Conservation (phyloP, 2,113 vertebrate species). For the Platycercus adscitus region DNA sequence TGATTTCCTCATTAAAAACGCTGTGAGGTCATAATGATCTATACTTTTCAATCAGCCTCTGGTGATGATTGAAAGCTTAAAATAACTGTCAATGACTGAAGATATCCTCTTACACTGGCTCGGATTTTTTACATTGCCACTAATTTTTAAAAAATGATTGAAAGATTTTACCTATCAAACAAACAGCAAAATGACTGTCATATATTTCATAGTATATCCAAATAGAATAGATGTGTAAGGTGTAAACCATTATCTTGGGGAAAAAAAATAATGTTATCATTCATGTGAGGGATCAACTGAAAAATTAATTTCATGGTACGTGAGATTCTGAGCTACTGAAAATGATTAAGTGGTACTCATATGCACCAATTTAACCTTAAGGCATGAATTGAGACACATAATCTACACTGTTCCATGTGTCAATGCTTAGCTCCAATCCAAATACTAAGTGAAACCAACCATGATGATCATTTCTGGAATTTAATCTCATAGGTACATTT, state of each 20-base stretch:
- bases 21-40: conserved; percentile 1
- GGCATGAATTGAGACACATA: not conserved
- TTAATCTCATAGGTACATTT: not conserved
- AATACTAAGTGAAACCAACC: not conserved
- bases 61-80: not conserved
- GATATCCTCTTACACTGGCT: not conserved
- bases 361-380: not conserved
- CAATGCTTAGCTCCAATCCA: not conserved
- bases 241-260: not conserved
- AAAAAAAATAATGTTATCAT: conserved; percentile 32
- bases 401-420: not conserved
- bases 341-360: not conserved
- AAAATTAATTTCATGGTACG: conserved; percentile 47
- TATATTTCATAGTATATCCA: not conserved
- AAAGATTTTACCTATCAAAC: conserved; percentile 25
- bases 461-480: not conserved
- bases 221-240: not conserved
- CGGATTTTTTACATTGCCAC: not conserved
- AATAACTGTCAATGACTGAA: not conserved
- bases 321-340: conserved; percentile 19
- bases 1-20: conserved; percentile 47
- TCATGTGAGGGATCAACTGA: conserved; percentile 26
- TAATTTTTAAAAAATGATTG: conserved; percentile 17
- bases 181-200: not conserved
- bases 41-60: conserved; percentile 16